Evolutionary conservation across 2,888 invertebrate species (phyloP).

Genomic region (Brenthis daphne): DNA sequence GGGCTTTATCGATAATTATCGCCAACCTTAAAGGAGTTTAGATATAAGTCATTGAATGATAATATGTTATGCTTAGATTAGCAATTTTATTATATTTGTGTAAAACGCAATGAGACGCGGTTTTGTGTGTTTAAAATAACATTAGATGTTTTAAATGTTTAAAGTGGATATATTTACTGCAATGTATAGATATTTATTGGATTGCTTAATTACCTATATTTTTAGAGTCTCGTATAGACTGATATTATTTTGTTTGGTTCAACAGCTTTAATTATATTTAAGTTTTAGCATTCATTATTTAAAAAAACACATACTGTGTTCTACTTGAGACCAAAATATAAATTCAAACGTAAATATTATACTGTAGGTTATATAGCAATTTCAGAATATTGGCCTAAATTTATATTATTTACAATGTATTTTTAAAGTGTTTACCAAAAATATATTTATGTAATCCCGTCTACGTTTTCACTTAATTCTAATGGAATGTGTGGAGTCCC

Average conservation of each 20-base stretch:
- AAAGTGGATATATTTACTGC: slow-evolving; percentile 29
- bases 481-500: slow-evolving; percentile 42
- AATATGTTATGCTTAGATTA: slow-evolving; percentile 23
- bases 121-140: slow-evolving; percentile 13
- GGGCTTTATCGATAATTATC: no score
- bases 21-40: slow-evolving; percentile 56
- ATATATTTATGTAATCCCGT: slow-evolving; percentile 15
- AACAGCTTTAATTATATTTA: slow-evolving; percentile 27
- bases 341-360: slow-evolving; percentile 21
- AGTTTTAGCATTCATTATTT: not conserved
- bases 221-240: slow-evolving; percentile 22
- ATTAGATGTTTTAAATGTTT: slow-evolving; percentile 6
- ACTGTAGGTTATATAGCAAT: slow-evolving; percentile 26
- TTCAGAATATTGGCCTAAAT: slow-evolving; percentile 29
- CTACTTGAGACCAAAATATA: slow-evolving; percentile 22
- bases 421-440: slow-evolving; percentile 25
- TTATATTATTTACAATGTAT: slow-evolving; percentile 27
- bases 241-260: slow-evolving; percentile 28
- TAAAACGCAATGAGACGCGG: slow-evolving; percentile 45
- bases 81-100: slow-evolving; percentile 50
- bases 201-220: slow-evolving; percentile 33
- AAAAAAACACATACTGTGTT: slow-evolving; percentile 19
- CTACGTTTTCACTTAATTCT: slow-evolving; percentile 19
- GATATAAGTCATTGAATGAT: slow-evolving; percentile 37
- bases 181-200: slow-evolving; percentile 17